Percentiles rank a stretch among this genome's conserved stretches.
Conservation (phyloP, 2,888 invertebrate species). For the Charanyca ferruginea region DNA sequence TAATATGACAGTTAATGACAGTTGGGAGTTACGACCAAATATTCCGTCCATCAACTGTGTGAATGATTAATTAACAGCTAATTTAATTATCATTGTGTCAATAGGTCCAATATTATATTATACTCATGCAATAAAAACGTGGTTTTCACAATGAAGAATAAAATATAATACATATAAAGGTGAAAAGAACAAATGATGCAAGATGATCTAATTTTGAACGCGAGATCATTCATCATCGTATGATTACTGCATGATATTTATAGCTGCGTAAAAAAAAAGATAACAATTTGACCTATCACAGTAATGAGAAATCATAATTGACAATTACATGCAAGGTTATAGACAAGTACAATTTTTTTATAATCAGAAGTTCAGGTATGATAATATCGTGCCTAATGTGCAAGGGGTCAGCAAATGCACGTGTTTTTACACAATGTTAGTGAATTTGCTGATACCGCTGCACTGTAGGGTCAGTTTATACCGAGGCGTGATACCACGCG, state of each 20-base stretch:
- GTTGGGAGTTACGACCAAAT: constrained; percentile 23
- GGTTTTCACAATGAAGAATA: constrained; percentile 26
- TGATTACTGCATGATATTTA: constrained; percentile 37
- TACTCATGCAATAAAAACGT: constrained; percentile 27
- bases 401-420: background rate
- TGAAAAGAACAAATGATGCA: constrained; percentile 43
- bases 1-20: constrained; percentile 9
- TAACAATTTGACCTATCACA: constrained; percentile 31
- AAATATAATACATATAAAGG: constrained; percentile 11
- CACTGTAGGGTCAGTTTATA: background rate
- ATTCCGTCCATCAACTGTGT: constrained; percentile 39
- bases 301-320: constrained; percentile 20
- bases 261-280: constrained; percentile 27
- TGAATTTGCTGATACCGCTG: no score
- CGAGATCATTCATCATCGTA: constrained; percentile 30
- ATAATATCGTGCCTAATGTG: background rate
- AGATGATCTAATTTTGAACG: constrained; percentile 23
- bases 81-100: constrained; percentile 24
- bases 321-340: constrained; percentile 16
- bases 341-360: constrained; percentile 9
- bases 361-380: background rate
- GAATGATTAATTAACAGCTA: constrained; percentile 24
- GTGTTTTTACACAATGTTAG: no score
- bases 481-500: background rate
- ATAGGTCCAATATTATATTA: constrained; percentile 13